Percentiles rank a stretch among this genome's conserved stretches.
phyloP scores from a whole-genome alignment of 2,113 vertebrate genomes.

The Sorex fumeus region DNA sequence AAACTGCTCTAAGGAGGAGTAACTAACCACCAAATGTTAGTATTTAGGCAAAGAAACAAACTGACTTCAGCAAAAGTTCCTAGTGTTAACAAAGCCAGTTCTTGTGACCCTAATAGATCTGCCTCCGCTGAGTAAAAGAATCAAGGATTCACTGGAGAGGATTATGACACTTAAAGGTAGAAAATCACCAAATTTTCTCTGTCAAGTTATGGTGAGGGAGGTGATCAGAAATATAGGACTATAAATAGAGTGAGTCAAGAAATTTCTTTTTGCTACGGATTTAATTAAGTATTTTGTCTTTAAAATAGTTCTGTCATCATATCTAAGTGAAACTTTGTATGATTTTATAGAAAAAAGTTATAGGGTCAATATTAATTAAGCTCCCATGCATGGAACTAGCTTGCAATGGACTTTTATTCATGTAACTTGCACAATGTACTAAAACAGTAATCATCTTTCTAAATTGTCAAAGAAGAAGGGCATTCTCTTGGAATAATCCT shows the following conservation, averaged over 20 bases:
- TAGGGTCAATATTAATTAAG: constrained; percentile 1
- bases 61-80: background rate
- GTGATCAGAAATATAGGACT: background rate
- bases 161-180: background rate
- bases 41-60: background rate
- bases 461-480: background rate
- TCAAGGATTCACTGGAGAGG: background rate
- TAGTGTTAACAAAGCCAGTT: background rate
- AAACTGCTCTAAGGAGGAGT: background rate
- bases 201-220: background rate
- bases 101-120: background rate
- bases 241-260: background rate
- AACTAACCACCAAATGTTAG: background rate
- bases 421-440: background rate
- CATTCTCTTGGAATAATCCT: background rate
- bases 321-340: background rate
- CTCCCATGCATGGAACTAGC: background rate
- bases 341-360: background rate
- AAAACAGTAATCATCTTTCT: background rate
- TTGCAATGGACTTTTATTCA: background rate
- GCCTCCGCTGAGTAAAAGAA: background rate
- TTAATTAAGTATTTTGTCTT: background rate
- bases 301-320: background rate
- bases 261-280: background rate
- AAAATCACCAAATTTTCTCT: background rate